phyloP scores from a whole-genome alignment of 2,113 vertebrate genomes.

The Sebastes fasciatus region DNA sequence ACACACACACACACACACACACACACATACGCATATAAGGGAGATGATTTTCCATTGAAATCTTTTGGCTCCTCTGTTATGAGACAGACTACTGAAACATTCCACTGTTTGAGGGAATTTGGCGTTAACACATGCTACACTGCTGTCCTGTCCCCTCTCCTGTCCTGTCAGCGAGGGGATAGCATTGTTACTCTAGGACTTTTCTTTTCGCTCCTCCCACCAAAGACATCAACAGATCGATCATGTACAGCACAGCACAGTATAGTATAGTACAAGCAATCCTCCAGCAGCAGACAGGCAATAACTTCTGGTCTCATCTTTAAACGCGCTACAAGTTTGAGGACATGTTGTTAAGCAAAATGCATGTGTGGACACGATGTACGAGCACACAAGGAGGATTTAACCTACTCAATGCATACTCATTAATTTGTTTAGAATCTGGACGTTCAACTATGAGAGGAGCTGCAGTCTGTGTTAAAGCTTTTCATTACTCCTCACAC shows the following conservation, averaged over 20 bases:
- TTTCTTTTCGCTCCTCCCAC: constrained; percentile 73
- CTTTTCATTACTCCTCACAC: constrained; percentile 14
- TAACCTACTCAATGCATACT: constrained; percentile 28
- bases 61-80: constrained; percentile 63
- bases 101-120: constrained; percentile 78
- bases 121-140: constrained; percentile 63
- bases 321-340: constrained; percentile 56
- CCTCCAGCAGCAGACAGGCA: constrained; percentile 64
- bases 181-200: constrained; percentile 46
- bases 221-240: constrained; percentile 79
- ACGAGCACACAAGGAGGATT: constrained; percentile 35
- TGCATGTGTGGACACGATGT: constrained; percentile 30
- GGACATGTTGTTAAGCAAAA: constrained; percentile 33
- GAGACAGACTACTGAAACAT: constrained; percentile 85
- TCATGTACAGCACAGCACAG: constrained; percentile 56
- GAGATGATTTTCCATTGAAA: constrained; percentile 65
- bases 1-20: constrained; percentile 58
- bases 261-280: constrained; percentile 57
- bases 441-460: constrained; percentile 36
- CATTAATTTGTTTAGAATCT: constrained; percentile 22
- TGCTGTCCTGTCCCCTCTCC: constrained; percentile 60
- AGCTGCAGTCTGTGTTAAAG: constrained; percentile 35
- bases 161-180: constrained; percentile 45
- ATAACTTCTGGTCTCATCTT: constrained; percentile 64
- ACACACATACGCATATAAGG: constrained; percentile 57